These are phyloP conservation scores for Arion vulgaris DNA, from an alignment of 1,140 invertebrate genomes.

Conservation along the genomic window DNA sequence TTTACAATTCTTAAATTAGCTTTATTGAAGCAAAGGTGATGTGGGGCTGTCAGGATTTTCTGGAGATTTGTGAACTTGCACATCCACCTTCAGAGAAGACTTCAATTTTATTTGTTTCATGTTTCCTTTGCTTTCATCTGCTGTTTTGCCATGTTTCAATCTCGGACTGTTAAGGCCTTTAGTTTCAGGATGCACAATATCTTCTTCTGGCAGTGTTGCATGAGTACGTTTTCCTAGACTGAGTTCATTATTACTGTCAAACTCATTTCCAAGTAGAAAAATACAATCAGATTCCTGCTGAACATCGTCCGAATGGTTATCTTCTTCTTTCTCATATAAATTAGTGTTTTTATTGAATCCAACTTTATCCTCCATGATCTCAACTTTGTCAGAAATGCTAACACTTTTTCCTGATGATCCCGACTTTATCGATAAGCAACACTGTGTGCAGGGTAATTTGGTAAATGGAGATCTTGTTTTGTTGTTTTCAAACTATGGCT, in stretches of 20 bases:
- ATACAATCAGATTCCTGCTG: background rate
- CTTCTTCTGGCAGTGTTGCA: background rate
- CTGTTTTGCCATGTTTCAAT: background rate
- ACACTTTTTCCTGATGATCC: slow-evolving; percentile 4
- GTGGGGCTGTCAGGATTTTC: background rate
- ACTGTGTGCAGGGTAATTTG: background rate
- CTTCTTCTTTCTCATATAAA: background rate
- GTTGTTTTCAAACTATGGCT: background rate
- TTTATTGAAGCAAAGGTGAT: background rate
- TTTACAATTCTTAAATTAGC: background rate
- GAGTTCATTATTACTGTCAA: background rate
- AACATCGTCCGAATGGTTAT: background rate
- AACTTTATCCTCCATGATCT: background rate
- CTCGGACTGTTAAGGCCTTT: background rate
- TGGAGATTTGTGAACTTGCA: background rate
- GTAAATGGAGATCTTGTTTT: background rate
- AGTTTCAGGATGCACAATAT: background rate
- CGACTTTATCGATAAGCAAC: background rate
- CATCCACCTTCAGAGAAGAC: background rate
- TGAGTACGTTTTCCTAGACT: background rate
- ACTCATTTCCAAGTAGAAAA: background rate
- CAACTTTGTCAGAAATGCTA: slow-evolving; percentile 5
- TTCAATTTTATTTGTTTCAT: background rate
- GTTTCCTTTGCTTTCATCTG: background rate
- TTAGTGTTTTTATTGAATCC: background rate